These are phyloP conservation scores for Metellina segmentata DNA, from an alignment of 2,888 invertebrate genomes.

Conservation along the genomic window DNA sequence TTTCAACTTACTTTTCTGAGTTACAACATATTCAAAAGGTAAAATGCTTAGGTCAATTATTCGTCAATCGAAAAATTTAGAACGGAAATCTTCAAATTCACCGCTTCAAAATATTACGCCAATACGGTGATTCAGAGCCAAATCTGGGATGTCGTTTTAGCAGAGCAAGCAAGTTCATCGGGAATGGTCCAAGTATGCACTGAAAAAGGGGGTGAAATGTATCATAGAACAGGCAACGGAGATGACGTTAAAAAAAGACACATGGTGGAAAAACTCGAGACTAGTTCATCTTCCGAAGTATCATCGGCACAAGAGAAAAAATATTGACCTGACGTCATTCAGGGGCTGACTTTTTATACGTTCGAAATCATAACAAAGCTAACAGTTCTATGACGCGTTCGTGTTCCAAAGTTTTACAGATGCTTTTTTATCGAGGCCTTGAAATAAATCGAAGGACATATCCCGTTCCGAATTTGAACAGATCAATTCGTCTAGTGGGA, in stretches of 20 bases:
- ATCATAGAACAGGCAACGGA: conserved; percentile 2
- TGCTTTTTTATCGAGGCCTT: not conserved
- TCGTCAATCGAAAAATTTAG: too few species aligned
- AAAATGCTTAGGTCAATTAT: too few species aligned
- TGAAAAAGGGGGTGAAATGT: conserved; percentile 29
- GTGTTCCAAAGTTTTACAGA: not conserved
- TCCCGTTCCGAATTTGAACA: too few species aligned
- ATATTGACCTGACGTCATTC: conserved; percentile 43
- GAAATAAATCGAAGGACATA: not conserved
- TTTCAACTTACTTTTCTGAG: too few species aligned
- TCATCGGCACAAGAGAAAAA: conserved; percentile 37
- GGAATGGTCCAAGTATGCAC: conserved; percentile 58
- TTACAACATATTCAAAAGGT: too few species aligned
- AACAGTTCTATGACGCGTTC: not conserved
- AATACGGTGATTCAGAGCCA: too few species aligned
- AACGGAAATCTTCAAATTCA: too few species aligned
- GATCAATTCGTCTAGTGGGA: too few species aligned
- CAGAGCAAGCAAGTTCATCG: conserved; percentile 56
- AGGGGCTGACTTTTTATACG: conserved; percentile 21
- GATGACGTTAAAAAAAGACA: conserved; percentile 34
- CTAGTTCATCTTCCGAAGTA: conserved; percentile 47
- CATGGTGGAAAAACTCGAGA: conserved; percentile 45
- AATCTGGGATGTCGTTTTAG: too few species aligned
- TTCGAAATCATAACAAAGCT: not conserved
- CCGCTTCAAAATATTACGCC: too few species aligned